These are phyloP conservation scores for Cirrhinus mrigala DNA, from an alignment of 2,797 vertebrate genomes.

Conservation along the genomic window DNA sequence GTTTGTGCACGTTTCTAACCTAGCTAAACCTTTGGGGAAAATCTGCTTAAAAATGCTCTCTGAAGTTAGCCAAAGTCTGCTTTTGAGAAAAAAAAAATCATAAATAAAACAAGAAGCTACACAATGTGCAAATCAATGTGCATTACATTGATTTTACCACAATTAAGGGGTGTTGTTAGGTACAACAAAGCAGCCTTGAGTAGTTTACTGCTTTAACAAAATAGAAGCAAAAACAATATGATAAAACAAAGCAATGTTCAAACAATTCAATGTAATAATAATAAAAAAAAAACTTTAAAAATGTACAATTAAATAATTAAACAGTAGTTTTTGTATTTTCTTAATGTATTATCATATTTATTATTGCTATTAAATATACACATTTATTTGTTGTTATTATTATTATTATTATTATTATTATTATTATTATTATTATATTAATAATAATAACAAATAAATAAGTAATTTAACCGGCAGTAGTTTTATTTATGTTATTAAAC, in stretches of 20 bases:
- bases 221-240: not conserved
- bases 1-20: not conserved
- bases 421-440: not conserved
- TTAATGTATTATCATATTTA: not conserved
- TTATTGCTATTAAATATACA: not conserved
- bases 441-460: not conserved
- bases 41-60: conserved; percentile 18
- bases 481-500: too few relatives aligned
- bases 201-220: not conserved
- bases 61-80: not conserved
- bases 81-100: not conserved
- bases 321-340: not conserved
- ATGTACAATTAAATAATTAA: not conserved
- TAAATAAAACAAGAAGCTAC: not conserved
- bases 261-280: not conserved
- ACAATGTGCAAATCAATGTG: not conserved
- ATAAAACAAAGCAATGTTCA: not conserved
- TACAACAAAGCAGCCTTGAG: not conserved
- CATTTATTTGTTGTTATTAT: too few relatives aligned
- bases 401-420: not conserved
- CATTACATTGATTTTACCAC: not conserved
- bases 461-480: not conserved
- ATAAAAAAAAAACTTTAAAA: not conserved
- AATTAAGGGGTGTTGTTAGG: not conserved
- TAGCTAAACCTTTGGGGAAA: conserved; percentile 2